Conservation (phyloP, 2,888 invertebrate genomes). For the Micoletzkya japonica region DNA sequence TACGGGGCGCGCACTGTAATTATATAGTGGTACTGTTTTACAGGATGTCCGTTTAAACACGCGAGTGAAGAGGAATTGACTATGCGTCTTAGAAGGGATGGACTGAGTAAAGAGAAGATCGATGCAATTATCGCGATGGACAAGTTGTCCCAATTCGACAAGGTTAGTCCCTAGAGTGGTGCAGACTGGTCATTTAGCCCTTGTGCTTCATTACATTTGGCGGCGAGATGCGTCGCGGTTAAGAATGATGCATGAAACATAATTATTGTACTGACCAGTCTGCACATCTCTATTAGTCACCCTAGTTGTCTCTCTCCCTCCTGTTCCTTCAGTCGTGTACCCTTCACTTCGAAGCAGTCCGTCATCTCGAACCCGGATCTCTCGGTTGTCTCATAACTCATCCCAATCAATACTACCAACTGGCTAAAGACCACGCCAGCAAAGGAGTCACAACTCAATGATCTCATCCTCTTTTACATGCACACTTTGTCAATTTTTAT, state of each 20-base stretch:
- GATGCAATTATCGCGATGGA: slow-evolving; percentile 7
- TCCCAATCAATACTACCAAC: slow-evolving; percentile 61
- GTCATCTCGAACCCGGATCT: slow-evolving; percentile 45
- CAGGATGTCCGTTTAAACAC: slow-evolving; percentile 20
- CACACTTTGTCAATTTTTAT: no score
- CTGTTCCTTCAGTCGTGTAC: slow-evolving; percentile 18
- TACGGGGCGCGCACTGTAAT: no score
- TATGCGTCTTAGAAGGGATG: not conserved
- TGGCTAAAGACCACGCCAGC: slow-evolving; percentile 54
- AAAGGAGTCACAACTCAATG: no score
- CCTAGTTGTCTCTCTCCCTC: no score
- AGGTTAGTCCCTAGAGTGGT: no score
- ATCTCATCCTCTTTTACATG: no score
- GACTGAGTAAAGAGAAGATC: not conserved
- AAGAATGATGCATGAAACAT: no score
- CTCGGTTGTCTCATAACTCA: slow-evolving; percentile 59
- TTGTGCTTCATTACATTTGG: no score
- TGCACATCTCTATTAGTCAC: no score
- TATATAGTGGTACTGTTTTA: not conserved
- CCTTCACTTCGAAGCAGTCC: slow-evolving; percentile 12
- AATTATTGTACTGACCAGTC: no score
- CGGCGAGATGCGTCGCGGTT: no score
- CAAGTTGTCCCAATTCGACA: slow-evolving; percentile 14
- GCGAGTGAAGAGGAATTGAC: not conserved
- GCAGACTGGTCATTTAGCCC: no score